phyloP scores from a whole-genome alignment of 2,888 invertebrate genomes.

The Galeruca laticollis region DNA sequence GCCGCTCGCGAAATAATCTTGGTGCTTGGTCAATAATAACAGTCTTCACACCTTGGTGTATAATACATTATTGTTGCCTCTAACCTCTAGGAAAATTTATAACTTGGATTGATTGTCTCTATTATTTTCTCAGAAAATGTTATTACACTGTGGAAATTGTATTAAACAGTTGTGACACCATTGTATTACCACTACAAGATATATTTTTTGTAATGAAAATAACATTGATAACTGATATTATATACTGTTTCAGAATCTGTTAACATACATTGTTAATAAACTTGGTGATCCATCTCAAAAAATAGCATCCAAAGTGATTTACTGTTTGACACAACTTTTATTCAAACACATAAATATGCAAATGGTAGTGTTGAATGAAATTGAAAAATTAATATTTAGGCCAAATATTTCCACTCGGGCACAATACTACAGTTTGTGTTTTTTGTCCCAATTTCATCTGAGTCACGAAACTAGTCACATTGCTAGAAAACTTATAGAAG shows the following conservation, averaged over 20 bases:
- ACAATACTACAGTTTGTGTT: conserved; percentile 94
- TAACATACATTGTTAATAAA: conserved; percentile 91
- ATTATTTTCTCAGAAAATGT: no score
- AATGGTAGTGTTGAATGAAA: conserved; percentile 84
- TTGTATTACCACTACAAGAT: no score
- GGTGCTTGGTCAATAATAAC: no score
- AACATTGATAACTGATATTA: background rate
- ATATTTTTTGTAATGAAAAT: background rate
- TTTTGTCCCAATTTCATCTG: conserved; percentile 87
- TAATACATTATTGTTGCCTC: no score
- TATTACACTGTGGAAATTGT: no score
- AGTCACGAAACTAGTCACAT: conserved; percentile 79
- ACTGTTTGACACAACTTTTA: conserved; percentile 85
- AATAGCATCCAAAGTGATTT: conserved; percentile 89
- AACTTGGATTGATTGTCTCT: no score
- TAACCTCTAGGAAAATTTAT: no score
- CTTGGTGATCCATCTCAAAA: conserved; percentile 92
- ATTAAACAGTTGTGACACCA: no score
- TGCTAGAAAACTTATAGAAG: conserved; percentile 86
- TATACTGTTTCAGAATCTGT: conserved; percentile 71
- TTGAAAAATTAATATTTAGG: conserved; percentile 90
- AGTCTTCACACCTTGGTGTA: no score
- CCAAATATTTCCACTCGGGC: conserved; percentile 85
- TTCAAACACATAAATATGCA: conserved; percentile 90
- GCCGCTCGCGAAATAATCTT: no score